Evolutionary conservation across 2,797 vertebrate genomes (phyloP), one percentile per base, ranked within the genome.

Genomic region (Clamator glandarius): DNA sequence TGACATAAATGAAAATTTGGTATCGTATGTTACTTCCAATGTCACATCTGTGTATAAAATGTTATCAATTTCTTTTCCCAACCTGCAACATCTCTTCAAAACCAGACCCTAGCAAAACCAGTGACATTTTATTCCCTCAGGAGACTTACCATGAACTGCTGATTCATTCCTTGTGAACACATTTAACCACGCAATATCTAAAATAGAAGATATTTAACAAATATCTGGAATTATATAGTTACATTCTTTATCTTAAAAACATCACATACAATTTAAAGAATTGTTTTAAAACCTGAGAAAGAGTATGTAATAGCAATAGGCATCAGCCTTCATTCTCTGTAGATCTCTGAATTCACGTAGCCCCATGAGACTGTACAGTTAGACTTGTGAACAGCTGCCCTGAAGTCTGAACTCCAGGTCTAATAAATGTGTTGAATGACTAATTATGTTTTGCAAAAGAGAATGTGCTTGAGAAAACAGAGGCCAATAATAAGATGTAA

Each of bases 161-260:
- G 14, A 29, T 63, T 90, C 81, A 15, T 31, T 83, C 29, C 33
- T 87, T 51, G 94, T 94, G 73, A 95, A 96, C 10, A 95, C 15
- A 0, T 91, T 74, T 87, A 96, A 77, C 96, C 96, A 96, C 0
- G 94, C 95, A 33, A 95, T 95, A 87, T 96, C 96, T 96, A 55
- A 72, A 96, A 93, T 0, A 80, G 57, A 93, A 92, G 6, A 25
- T 39, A 94, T 81, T 92, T 84, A 75, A 74, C 21, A 81, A 83
- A 64, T 50, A 75, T 2, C 4, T 39, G 11, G 25, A 63, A 77
- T 87, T 73, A 87, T 51, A 58, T 17, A 41, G 2, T 31, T 48
- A 42, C 5, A 55, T n/a, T 62, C 8, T 29, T 79, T 39, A 87
- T 63, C 58, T 31, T 36, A 28, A 87, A 90, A 82, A 33, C 1